phyloP scores from a whole-genome alignment of 2,797 vertebrate species.

The Pseudomugil tenellus region DNA sequence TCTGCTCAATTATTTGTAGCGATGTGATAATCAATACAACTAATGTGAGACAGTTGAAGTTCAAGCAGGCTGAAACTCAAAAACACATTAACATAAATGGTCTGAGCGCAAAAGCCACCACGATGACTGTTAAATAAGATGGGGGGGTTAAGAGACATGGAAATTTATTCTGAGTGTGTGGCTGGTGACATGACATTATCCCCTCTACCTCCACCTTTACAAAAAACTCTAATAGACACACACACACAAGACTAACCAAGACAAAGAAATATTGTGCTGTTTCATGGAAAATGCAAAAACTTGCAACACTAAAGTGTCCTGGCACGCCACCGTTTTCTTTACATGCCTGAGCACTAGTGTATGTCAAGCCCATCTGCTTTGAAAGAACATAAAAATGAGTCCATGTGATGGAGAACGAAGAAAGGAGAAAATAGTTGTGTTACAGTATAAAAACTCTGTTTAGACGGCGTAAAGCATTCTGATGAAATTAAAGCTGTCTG shows the following conservation, averaged over 20 bases:
- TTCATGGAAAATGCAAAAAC: conserved; percentile 8
- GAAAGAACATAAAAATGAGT: conserved; percentile 54
- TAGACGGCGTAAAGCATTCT: conserved; percentile 18
- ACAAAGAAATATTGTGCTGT: conserved; percentile 4
- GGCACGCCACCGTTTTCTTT: conserved; percentile 46
- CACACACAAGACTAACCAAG: conserved; percentile 14
- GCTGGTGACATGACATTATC: conserved; percentile 43
- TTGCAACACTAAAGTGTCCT: conserved; percentile 13
- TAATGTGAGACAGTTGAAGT: conserved; percentile 74
- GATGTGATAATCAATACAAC: conserved; percentile 68
- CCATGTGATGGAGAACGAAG: conserved; percentile 27
- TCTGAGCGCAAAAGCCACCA: conserved; percentile 56
- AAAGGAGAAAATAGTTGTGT: neutral
- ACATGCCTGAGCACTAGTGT: conserved; percentile 67
- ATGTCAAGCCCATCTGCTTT: conserved; percentile 78
- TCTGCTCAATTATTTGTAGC: conserved; percentile 69
- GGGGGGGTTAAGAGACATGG: conserved; percentile 20
- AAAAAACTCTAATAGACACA: no score
- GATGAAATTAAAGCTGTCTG: conserved; percentile 31
- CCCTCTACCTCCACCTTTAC: conserved; percentile 55
- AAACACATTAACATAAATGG: conserved; percentile 74
- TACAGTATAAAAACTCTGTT: conserved; percentile 10
- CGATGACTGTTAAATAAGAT: conserved; percentile 58
- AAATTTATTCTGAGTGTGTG: conserved; percentile 58
- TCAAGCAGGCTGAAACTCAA: conserved; percentile 46